A percentile compares a stretch with the other conserved stretches of the same genome.
phyloP scores from a whole-genome alignment of 2,113 vertebrate genomes.

The Dendrocopos noguchii region DNA sequence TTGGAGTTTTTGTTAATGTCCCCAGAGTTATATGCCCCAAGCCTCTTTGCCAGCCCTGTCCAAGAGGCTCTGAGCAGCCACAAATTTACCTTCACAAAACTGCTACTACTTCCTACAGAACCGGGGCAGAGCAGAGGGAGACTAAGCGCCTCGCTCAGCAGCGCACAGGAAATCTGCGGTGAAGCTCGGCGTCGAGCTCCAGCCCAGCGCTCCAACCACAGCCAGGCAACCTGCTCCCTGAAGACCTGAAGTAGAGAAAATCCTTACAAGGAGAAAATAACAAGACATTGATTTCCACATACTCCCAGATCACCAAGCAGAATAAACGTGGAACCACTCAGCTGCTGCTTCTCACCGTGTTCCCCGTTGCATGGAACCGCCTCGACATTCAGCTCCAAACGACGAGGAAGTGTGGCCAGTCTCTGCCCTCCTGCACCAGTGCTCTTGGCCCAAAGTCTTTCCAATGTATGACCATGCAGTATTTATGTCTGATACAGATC shows the following conservation, averaged over 20 bases:
- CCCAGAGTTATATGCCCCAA: not conserved
- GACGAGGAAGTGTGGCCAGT: not conserved
- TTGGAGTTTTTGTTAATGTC: not conserved
- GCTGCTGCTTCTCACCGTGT: not conserved
- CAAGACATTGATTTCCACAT: not conserved
- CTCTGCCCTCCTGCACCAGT: not conserved
- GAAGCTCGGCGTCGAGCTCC: not conserved
- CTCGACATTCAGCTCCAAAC: not conserved
- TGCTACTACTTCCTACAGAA: accelerated
- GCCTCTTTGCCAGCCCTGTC: not conserved
- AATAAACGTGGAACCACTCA: not conserved
- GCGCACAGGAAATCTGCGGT: not conserved
- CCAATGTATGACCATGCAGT: not conserved
- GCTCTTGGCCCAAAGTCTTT: accelerated
- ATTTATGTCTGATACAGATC: not conserved
- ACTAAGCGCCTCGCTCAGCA: not conserved
- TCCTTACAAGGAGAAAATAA: not conserved
- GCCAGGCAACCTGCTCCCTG: not conserved
- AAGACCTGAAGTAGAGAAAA: not conserved
- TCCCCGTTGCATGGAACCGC: not conserved
- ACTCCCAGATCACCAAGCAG: not conserved
- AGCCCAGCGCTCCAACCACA: not conserved
- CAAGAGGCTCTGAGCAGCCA: not conserved
- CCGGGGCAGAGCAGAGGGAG: not conserved
- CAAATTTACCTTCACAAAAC: not conserved